These are phyloP conservation scores for Sarotherodon lohbergeri DNA, from an alignment of 2,113 vertebrate genomes.

Conservation along the genomic window DNA sequence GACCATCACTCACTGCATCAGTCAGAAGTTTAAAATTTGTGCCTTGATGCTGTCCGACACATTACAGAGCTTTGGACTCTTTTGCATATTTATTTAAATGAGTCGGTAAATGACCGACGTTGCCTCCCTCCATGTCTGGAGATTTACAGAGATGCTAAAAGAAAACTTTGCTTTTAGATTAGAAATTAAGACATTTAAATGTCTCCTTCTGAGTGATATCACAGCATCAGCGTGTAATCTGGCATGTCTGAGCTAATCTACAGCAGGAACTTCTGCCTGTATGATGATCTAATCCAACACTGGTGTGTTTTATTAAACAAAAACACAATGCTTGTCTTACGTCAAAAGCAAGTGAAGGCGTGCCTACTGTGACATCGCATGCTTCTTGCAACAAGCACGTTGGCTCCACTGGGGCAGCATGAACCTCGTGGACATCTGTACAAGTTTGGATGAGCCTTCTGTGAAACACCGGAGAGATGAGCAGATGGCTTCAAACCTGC, in stretches of 20 bases:
- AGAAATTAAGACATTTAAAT: neutral
- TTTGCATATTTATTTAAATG: neutral
- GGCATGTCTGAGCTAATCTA: neutral
- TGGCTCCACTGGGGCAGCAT: neutral
- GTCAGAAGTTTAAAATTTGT: neutral
- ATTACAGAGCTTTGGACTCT: neutral
- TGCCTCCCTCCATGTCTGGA: neutral
- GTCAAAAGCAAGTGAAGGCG: neutral
- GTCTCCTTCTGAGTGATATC: neutral
- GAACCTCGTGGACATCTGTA: neutral
- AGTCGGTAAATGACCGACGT: too few relatives aligned
- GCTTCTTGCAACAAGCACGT: neutral
- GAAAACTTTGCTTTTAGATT: neutral
- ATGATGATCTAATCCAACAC: neutral
- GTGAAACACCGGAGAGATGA: neutral
- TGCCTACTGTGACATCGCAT: fast-evolving
- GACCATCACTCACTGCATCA: neutral
- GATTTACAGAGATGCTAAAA: neutral
- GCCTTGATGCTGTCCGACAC: neutral
- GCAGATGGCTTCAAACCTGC: neutral
- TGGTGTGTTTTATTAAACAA: neutral
- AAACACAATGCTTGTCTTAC: fast-evolving
- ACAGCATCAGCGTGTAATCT: neutral
- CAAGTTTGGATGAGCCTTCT: neutral
- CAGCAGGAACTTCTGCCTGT: neutral